Percentiles rank a stretch among this genome's conserved stretches.
Conservation (phyloP, 1,140 invertebrate genomes). For the Zaprionus kolodkinae region DNA sequence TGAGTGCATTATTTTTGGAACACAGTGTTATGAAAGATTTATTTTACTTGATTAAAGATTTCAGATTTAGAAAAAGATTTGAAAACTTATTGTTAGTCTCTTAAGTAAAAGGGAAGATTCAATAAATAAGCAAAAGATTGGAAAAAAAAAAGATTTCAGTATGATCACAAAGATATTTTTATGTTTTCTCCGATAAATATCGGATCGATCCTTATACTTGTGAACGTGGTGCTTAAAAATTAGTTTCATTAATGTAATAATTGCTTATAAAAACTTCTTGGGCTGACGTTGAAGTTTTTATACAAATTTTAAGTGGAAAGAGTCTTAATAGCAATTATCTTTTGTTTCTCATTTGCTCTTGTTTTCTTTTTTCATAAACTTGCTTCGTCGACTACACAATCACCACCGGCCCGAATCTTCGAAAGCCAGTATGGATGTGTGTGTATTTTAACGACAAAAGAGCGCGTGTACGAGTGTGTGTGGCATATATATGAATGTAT, state of each 20-base stretch:
- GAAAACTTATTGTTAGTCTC: too few species aligned
- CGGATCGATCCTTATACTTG: too few species aligned
- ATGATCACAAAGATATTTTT: background rate
- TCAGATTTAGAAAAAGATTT: too few species aligned
- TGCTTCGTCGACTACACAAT: slow-evolving; percentile 24
- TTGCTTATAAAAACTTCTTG: slow-evolving; percentile 13
- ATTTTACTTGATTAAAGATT: too few species aligned
- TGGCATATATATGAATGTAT: background rate
- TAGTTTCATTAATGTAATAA: background rate
- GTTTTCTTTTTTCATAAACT: slow-evolving; percentile 38
- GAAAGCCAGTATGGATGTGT: background rate
- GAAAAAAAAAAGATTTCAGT: too few species aligned
- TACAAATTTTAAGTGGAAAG: slow-evolving; percentile 29
- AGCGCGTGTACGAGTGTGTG: slow-evolving; percentile 6
- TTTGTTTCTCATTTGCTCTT: slow-evolving; percentile 50
- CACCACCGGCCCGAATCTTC: background rate
- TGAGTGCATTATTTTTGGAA: too few species aligned
- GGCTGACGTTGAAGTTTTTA: slow-evolving; percentile 18
- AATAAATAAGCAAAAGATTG: too few species aligned
- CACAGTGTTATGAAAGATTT: too few species aligned
- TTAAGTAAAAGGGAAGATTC: too few species aligned
- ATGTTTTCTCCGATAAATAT: background rate
- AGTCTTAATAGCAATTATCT: slow-evolving; percentile 57
- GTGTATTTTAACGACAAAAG: slow-evolving; percentile 1
- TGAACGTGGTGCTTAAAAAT: slow-evolving; percentile 6